Base-by-base conservation (phyloP, 2,797 vertebrate species). In the Spondyliosoma cantharus region DNA sequence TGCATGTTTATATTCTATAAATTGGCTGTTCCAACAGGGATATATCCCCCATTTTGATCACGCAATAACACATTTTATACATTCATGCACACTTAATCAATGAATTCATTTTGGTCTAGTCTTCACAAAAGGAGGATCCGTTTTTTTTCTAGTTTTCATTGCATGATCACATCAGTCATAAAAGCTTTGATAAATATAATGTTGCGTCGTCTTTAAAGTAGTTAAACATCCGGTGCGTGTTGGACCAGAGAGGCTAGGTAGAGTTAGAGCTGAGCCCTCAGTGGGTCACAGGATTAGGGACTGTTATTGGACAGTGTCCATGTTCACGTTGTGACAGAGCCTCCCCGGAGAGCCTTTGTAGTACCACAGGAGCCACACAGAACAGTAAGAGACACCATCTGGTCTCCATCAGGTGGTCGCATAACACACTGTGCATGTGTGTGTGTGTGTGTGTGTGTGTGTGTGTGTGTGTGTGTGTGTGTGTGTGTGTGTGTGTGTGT, bases 361-460 rank as follows among this genome's bases (percentile, higher is more conserved):
- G 84, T 84, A 75, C 76, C 80, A 81, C 67, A 83, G 81, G 78
- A 90, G 81, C 70, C 78, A 32, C 63, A 72, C 45, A 80, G 62
- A 89, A 81, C 83, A 85, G 81, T 89, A 59, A 86, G 83, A 49
- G 71, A 60, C 27, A 48, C 92, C 91, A 93, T 92, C 89, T 93
- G 91, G 60, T 77, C 82, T 84, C 71, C 77, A 68, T 89, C 84
- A 83, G 85, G 79, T 69, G 80, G 84, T 74, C 80, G n/a, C 53
- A 70, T 43, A 42, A 63, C 80, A 82, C 80, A 59, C 76, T 68
- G 73, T 49, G 69, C 27, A 71, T 49, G 69, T 24, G 37, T 53
- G 14, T 50, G 49, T 71, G 57, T 74, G 50, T 32, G 58, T 25
- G 48, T 43, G 45, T 49, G 5, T 60, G 66, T 71, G 48, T n/a